Evolutionary conservation across 2,888 invertebrate species (phyloP).

Genomic region (Xestia rhomboidea): DNA sequence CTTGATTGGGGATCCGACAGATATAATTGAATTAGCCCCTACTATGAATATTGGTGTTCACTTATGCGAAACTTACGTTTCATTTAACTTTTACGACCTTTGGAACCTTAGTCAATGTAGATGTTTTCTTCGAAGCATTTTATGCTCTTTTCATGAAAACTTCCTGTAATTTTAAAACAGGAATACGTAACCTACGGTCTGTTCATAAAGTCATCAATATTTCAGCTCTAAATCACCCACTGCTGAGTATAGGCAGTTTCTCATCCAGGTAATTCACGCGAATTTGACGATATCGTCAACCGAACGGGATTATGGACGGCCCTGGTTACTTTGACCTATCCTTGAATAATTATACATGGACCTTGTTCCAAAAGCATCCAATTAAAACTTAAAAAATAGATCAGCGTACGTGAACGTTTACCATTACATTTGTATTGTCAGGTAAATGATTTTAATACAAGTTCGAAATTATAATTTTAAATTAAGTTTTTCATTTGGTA

Average conservation of each 20-base stretch:
- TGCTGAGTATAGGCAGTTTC: not conserved
- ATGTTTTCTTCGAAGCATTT: not conserved
- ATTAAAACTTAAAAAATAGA: not conserved
- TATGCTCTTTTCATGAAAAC: not conserved
- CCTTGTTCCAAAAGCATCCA: not conserved
- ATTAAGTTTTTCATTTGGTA: not conserved
- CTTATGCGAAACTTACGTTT: conserved; percentile 4
- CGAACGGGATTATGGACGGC: not conserved
- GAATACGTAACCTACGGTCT: too few species aligned
- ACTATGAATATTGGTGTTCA: conserved; percentile 11
- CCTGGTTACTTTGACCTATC: not conserved
- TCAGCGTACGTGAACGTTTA: not conserved
- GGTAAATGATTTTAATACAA: not conserved
- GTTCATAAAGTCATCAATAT: not conserved
- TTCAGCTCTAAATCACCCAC: not conserved
- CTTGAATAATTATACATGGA: too few species aligned
- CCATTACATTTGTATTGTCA: not conserved
- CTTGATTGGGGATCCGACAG: conserved; percentile 30
- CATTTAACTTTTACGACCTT: conserved; percentile 3
- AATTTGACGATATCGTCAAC: not conserved
- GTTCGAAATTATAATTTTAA: not conserved
- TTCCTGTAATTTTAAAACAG: not conserved
- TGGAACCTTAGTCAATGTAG: not conserved
- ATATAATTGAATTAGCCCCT: conserved; percentile 41
- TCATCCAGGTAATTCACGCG: not conserved